A percentile compares a stretch with the other conserved stretches of the same genome.
Evolutionary conservation across 1,140 invertebrate species (phyloP).

Genomic region (Cydia strobilella): DNA sequence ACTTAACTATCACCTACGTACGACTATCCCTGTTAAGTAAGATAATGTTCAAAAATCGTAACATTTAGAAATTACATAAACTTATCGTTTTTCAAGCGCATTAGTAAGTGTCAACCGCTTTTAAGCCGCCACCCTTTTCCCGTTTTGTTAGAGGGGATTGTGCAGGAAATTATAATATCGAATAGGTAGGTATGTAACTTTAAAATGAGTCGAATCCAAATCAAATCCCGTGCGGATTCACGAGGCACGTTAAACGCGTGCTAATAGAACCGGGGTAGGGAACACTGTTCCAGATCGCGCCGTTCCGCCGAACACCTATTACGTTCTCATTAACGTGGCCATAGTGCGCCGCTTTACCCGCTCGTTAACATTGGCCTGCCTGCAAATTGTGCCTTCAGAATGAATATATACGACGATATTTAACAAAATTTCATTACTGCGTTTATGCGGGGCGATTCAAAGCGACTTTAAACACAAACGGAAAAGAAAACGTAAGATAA

Average conservation of each 20-base stretch:
- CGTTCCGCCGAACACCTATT: conserved; percentile 50
- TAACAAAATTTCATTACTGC: conserved; percentile 43
- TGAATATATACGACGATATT: conserved; percentile 47
- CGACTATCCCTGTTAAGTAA: background rate
- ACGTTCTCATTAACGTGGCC: conserved; percentile 53
- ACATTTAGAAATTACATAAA: conserved; percentile 3
- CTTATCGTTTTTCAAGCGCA: background rate
- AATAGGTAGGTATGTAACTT: conserved; percentile 35
- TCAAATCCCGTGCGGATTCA: conserved; percentile 43
- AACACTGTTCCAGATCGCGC: conserved; percentile 44
- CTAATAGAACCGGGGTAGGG: conserved; percentile 48
- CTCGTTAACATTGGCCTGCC: conserved; percentile 52
- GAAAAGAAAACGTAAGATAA: conserved; percentile 24
- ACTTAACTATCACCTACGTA: background rate
- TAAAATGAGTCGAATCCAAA: conserved; percentile 41
- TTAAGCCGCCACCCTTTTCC: conserved; percentile 16
- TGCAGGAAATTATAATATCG: conserved; percentile 19
- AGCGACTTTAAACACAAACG: conserved; percentile 5
- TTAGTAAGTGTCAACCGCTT: conserved; percentile 15
- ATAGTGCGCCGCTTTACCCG: conserved; percentile 46
- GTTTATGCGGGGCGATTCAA: conserved; percentile 4
- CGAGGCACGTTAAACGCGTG: conserved; percentile 45
- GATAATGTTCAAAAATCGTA: background rate
- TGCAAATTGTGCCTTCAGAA: conserved; percentile 49
- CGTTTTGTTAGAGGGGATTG: conserved; percentile 4